Evolutionary conservation across 2,797 vertebrate species (phyloP).

Genomic region (Sebastes hubbsi): DNA sequence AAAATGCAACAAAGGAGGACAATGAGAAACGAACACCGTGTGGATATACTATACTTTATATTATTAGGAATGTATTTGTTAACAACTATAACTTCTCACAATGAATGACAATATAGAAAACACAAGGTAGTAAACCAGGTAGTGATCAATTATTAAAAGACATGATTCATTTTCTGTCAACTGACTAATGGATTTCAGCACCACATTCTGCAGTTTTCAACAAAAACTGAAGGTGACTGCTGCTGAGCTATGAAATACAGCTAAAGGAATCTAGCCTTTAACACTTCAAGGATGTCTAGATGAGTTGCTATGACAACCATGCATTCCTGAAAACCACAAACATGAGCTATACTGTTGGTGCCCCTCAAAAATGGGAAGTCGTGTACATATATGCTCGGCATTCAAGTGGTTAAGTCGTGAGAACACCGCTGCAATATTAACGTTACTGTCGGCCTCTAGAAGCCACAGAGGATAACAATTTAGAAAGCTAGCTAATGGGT

Average conservation of each 20-base stretch:
- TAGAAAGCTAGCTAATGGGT: too few relatives aligned
- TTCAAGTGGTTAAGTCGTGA: too few relatives aligned
- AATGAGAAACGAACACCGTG: background rate
- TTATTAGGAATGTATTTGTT: background rate
- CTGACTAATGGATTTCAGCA: background rate
- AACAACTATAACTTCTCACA: background rate
- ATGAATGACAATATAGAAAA: background rate
- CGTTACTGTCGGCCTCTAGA: too few relatives aligned
- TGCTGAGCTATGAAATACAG: background rate
- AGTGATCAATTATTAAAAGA: background rate
- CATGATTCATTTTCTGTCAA: background rate
- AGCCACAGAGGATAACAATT: too few relatives aligned
- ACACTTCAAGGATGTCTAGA: background rate
- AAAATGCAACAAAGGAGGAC: conserved; percentile 1
- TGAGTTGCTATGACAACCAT: background rate
- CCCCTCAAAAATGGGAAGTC: too few relatives aligned
- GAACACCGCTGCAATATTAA: too few relatives aligned
- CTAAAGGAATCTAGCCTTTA: background rate
- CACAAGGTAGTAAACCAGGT: background rate
- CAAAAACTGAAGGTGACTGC: background rate
- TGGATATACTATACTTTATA: background rate
- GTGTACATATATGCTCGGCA: too few relatives aligned
- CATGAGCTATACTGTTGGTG: too few relatives aligned
- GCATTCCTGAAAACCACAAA: background rate
- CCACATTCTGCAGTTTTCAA: background rate